Conservation (phyloP, 2,113 vertebrate genomes). For the Acrocephalus arundinaceus region DNA sequence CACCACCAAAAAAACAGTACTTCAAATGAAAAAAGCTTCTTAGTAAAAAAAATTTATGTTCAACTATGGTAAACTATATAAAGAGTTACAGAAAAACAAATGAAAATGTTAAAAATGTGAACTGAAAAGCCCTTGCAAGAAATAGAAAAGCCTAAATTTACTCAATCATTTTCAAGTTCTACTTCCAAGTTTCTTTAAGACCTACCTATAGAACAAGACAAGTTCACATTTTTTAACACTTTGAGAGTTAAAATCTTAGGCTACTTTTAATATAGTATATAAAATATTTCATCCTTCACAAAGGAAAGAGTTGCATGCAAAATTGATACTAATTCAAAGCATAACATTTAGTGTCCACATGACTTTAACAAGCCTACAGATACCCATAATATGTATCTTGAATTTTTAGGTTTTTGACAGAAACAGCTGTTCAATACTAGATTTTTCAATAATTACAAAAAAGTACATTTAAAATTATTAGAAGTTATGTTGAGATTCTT, state of each 20-base stretch:
- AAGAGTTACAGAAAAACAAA: neutral
- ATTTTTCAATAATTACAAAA: neutral
- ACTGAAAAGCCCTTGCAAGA: neutral
- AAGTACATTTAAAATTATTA: neutral
- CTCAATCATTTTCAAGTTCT: neutral
- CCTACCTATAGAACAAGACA: neutral
- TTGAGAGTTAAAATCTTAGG: neutral
- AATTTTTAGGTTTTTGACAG: neutral
- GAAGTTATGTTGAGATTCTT: slow-evolving; percentile 39
- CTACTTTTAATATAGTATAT: neutral
- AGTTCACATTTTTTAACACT: neutral
- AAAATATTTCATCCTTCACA: neutral
- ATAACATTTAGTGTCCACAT: neutral
- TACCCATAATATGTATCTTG: fast-evolving
- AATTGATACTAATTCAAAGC: neutral
- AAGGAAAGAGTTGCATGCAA: neutral
- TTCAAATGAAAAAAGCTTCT: neutral
- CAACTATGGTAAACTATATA: neutral
- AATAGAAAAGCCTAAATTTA: neutral
- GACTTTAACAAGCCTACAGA: neutral
- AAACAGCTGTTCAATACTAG: neutral
- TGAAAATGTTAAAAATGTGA: neutral
- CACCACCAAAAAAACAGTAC: neutral
- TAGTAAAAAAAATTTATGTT: neutral
- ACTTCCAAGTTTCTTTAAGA: neutral